Evolutionary conservation across 2,113 vertebrate species (phyloP).

Genomic region (Formicarius rufipectus): DNA sequence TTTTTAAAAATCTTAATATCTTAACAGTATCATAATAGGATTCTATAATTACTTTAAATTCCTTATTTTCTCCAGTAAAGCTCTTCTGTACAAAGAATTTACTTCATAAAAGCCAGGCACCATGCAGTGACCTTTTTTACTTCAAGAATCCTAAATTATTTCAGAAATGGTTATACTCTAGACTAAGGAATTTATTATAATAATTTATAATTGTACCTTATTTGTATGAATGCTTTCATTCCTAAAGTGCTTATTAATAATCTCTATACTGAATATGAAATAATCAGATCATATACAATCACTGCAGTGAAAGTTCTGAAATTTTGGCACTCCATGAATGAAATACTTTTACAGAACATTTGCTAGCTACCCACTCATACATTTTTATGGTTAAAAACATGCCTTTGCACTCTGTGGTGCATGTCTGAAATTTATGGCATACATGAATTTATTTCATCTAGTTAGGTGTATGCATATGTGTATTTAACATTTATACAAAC

Average conservation of each 20-base stretch:
- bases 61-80: not conserved
- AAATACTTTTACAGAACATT: not conserved
- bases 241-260: not conserved
- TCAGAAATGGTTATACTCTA: not conserved
- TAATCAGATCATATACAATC: not conserved
- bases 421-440: not conserved
- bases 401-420: not conserved
- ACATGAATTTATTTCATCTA: not conserved
- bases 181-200: not conserved
- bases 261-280: not conserved
- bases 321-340: not conserved
- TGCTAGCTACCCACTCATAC: not conserved
- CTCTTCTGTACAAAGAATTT: not conserved
- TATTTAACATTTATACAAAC: not conserved
- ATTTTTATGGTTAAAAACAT: not conserved
- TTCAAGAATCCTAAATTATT: not conserved
- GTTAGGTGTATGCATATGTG: rapidly evolving
- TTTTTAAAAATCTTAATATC: too few species aligned
- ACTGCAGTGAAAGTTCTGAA: not conserved
- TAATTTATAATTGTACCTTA: not conserved
- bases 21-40: not conserved
- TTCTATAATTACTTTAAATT: not conserved
- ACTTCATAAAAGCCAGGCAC: not conserved
- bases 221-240: not conserved
- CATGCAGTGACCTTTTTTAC: not conserved